These are phyloP conservation scores for Euplexia lucipara DNA, from an alignment of 2,888 invertebrate species.

Conservation along the genomic window DNA sequence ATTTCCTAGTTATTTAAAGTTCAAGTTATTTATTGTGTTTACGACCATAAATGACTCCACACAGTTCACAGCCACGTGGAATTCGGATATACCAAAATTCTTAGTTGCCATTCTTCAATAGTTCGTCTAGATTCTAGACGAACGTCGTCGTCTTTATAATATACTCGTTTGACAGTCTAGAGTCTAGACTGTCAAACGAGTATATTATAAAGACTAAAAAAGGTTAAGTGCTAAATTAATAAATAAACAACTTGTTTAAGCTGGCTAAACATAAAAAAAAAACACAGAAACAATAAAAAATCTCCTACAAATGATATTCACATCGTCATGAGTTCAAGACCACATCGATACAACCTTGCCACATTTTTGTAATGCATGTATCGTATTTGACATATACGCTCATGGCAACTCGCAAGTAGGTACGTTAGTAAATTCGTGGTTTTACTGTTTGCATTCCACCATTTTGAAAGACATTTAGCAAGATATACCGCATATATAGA, in stretches of 20 bases:
- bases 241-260: not conserved
- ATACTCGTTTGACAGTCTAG: too few relatives aligned
- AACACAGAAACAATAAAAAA: not conserved
- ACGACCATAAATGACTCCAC: not conserved
- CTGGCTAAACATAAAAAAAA: not conserved
- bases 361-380: not conserved
- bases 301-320: not conserved
- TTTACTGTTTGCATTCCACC: slow-evolving; percentile 59
- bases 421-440: slow-evolving; percentile 45
- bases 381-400: slow-evolving; percentile 22
- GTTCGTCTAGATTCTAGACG: too few relatives aligned
- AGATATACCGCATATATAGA: slow-evolving; percentile 34
- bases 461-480: slow-evolving; percentile 58
- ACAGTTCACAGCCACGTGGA: not conserved
- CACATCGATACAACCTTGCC: not conserved
- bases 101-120: too few relatives aligned
- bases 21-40: slow-evolving; percentile 9
- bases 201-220: not conserved
- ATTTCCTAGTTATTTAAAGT: slow-evolving; percentile 16
- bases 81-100: not conserved
- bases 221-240: not conserved
- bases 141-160: too few relatives aligned
- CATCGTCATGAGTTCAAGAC: not conserved
- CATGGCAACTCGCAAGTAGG: slow-evolving; percentile 13
- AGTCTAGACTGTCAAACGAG: not conserved